Evolutionary conservation across 2,113 vertebrate species (phyloP).

Genomic region (Lophochroa leadbeateri): DNA sequence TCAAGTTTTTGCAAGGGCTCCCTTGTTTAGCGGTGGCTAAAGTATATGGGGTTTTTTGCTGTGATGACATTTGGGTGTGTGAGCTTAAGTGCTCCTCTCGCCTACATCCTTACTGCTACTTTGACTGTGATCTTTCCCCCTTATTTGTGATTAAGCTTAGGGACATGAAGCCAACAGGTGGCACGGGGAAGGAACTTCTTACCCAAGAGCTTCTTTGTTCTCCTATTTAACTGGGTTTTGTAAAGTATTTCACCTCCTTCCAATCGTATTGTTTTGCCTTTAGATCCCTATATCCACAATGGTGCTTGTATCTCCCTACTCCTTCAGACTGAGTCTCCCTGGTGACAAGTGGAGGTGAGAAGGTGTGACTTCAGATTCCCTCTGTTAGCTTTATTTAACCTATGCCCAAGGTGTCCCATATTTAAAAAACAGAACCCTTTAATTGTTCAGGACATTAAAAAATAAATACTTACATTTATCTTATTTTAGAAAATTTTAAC

Average conservation of each 20-base stretch:
- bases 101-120: background rate
- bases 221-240: no score
- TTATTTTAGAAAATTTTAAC: background rate
- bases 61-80: background rate
- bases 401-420: background rate
- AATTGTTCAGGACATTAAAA: background rate
- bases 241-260: no score
- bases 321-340: no score
- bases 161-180: no score
- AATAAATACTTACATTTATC: background rate
- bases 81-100: background rate
- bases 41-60: accelerated
- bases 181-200: no score
- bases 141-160: no score
- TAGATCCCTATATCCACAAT: no score
- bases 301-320: no score
- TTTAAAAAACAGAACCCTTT: background rate
- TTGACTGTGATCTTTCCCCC: background rate
- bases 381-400: background rate
- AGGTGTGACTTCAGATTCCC: no score
- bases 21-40: background rate
- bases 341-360: no score
- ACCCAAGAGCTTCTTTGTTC: no score
- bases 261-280: no score
- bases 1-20: background rate